Evolutionary conservation across 2,113 vertebrate genomes (phyloP).

Genomic region (Epinephelus lanceolatus): DNA sequence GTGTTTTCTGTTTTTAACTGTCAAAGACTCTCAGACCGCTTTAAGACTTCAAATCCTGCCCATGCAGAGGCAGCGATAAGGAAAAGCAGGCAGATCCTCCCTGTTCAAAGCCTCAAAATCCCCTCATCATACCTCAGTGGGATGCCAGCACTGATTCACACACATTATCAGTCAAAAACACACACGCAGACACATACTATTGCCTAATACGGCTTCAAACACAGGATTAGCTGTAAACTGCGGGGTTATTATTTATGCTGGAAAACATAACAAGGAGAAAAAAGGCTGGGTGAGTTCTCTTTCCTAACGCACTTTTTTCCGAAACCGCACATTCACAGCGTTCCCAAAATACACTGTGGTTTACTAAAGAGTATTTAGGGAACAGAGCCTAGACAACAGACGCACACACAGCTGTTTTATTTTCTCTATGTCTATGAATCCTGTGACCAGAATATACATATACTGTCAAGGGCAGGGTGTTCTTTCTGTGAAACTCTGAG

Average conservation of each 20-base stretch:
- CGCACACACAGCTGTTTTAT: background rate
- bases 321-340: conserved; percentile 20
- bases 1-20: conserved; percentile 32
- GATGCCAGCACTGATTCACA: conserved; percentile 32
- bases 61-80: conserved; percentile 12
- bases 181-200: conserved; percentile 19
- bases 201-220: conserved; percentile 26
- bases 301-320: conserved; percentile 32
- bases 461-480: background rate
- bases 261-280: conserved; percentile 43
- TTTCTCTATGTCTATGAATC: background rate
- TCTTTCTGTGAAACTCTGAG: background rate
- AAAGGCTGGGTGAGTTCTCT: conserved; percentile 5
- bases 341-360: conserved; percentile 65
- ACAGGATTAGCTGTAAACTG: conserved; percentile 33
- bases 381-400: conserved; percentile 42
- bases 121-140: conserved; percentile 16
- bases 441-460: background rate
- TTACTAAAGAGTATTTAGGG: conserved; percentile 50
- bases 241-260: conserved; percentile 31
- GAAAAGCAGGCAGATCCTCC: conserved; percentile 39
- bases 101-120: conserved; percentile 45
- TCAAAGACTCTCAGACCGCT: background rate
- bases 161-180: conserved; percentile 37
- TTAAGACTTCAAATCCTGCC: conserved; percentile 36